A percentile compares a stretch with the other conserved stretches of the same genome.
phyloP scores from a whole-genome alignment of 2,797 vertebrate species.

The Rhodeus uyekii region DNA sequence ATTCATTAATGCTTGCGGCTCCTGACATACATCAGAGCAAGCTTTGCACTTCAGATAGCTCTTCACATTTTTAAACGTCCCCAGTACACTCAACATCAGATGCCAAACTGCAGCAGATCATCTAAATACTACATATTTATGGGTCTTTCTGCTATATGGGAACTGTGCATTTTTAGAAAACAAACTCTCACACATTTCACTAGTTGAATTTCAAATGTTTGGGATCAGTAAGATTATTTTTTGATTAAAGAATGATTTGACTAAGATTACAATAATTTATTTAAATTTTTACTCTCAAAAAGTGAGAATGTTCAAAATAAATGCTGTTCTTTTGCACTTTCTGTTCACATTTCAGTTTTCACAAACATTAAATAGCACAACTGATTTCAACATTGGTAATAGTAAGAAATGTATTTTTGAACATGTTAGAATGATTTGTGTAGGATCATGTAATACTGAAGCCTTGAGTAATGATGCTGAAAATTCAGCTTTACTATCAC shows the following conservation, averaged over 20 bases:
- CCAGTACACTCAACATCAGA: slow-evolving; percentile 3
- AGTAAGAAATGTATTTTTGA: not conserved
- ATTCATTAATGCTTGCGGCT: slow-evolving; percentile 17
- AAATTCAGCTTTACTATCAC: not conserved
- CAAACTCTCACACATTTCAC: not conserved
- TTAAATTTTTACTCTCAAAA: too few species aligned
- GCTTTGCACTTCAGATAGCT: slow-evolving; percentile 28
- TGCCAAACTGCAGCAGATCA: slow-evolving; percentile 24
- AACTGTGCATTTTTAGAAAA: not conserved
- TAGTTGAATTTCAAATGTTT: not conserved
- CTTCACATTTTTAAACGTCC: slow-evolving; percentile 26
- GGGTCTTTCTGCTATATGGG: not conserved
- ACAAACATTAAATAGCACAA: not conserved
- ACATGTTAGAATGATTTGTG: not conserved
- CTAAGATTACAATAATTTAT: too few species aligned
- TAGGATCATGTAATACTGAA: not conserved
- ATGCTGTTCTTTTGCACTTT: too few species aligned
- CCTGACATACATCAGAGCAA: slow-evolving; percentile 23
- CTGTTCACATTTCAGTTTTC: too few species aligned
- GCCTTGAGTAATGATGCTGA: not conserved
- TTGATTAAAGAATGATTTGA: rapidly evolving
- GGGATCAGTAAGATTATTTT: not conserved
- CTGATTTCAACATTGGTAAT: not conserved
- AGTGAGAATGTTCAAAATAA: not conserved
- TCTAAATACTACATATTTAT: not conserved